Conservation (phyloP, 2,888 invertebrate species). For the Dugesia japonica region DNA sequence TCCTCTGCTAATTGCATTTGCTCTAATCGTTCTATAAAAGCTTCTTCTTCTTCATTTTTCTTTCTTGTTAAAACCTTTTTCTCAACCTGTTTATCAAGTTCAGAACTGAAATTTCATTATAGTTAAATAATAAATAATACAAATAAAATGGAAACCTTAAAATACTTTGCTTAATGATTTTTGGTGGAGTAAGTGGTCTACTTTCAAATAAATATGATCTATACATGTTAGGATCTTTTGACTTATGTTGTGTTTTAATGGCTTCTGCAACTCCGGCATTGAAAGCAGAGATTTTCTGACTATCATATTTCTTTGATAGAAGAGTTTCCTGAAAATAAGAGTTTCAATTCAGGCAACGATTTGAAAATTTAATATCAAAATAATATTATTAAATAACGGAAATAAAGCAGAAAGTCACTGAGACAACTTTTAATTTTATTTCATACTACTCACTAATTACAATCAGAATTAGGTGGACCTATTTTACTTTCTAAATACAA, state of each 20-base stretch:
- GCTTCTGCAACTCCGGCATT: slow-evolving; percentile 47
- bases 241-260: slow-evolving; percentile 40
- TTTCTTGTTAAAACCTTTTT: slow-evolving; percentile 37
- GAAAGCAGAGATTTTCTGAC: slow-evolving; percentile 46
- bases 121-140: background rate
- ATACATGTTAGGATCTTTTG: slow-evolving; percentile 33
- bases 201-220: slow-evolving; percentile 46
- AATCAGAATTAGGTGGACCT: no score
- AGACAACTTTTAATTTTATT: no score
- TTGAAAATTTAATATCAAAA: no score
- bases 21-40: slow-evolving; percentile 45
- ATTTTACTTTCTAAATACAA: no score
- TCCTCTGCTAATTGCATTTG: slow-evolving; percentile 48
- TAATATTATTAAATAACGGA: no score
- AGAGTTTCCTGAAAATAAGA: slow-evolving; percentile 39
- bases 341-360: no score
- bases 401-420: no score
- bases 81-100: slow-evolving; percentile 42
- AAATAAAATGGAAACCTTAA: slow-evolving; percentile 16
- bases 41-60: slow-evolving; percentile 42
- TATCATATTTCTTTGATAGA: slow-evolving; percentile 41
- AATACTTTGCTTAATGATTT: slow-evolving; percentile 41
- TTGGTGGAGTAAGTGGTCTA: slow-evolving; percentile 45
- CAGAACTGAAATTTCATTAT: slow-evolving; percentile 37
- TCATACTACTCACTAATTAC: no score